Base-by-base conservation (phyloP, 2,797 vertebrate genomes). In the Bradypodion pumilum region DNA sequence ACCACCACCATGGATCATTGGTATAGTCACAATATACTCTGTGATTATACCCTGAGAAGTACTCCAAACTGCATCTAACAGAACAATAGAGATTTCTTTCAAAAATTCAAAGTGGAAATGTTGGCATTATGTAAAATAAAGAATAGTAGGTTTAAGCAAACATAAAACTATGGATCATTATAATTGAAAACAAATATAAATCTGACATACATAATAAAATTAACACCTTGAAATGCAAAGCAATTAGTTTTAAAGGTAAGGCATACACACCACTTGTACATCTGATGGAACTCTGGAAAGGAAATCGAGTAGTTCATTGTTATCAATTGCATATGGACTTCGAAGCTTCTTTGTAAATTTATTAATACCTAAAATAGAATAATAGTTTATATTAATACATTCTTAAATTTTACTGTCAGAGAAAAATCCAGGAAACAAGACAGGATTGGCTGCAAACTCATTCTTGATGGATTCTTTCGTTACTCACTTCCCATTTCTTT, bases 261-360 rank as follows among this genome's bases (percentile, higher is more conserved):
- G 79, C 66, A 52, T 89, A 98, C 98, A 89, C 92, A 99, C 98
- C 98, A 99, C 94, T 97, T 99, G 98, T 72, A 99, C 97, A 90
- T 99, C 98, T 65, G 98, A 99, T 92, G 98, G 98, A 89, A 99
- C 97, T 96, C 98, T 97, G 93, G 98, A 99, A 69, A 99, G 97
- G 91, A 99, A 99, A 95, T 99, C 98, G 81, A 99, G 96, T 88
- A 99, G 95, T 95, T 99, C 98, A 1, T 99, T 99, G 96, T 99
- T 99, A 92, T 99, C 98, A 87, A 99, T 98, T 89, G 96, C 97
- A 94, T 99, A 99, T 0, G 98, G 98, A 95, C 97, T 97, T 92
- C 98, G 96, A 90, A 99, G 97, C 94, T 99, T 99, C 96, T 99
- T 99, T 89, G 98, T 99, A 95, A 99, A 99, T 97, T 99, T 99